phyloP scores from a whole-genome alignment of 1,140 invertebrate species.

The Hylaeus volcanicus region DNA sequence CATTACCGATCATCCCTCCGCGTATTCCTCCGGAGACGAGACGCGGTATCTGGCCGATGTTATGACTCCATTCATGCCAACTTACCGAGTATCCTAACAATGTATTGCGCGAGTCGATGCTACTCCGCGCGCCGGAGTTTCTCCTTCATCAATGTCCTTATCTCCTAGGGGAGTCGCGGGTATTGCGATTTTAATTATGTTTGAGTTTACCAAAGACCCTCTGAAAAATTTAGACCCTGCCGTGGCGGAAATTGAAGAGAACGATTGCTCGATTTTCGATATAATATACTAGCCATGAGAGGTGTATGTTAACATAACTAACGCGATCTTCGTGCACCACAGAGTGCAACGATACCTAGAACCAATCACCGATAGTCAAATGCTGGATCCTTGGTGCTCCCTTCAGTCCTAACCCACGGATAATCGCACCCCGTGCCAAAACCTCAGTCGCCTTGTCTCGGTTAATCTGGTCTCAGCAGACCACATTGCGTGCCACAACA shows the following conservation, averaged over 20 bases:
- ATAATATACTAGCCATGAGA: too few species aligned
- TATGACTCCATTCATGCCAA: slow-evolving; percentile 69
- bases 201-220: slow-evolving; percentile 37
- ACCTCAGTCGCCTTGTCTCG: too few species aligned
- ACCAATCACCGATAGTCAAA: too few species aligned
- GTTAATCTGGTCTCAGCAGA: too few species aligned
- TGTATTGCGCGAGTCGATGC: slow-evolving; percentile 39
- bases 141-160: slow-evolving; percentile 36
- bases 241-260: not conserved
- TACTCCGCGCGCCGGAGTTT: slow-evolving; percentile 9
- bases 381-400: too few species aligned
- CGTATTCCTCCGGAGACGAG: slow-evolving; percentile 59
- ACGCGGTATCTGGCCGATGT: slow-evolving; percentile 57
- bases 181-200: slow-evolving; percentile 67
- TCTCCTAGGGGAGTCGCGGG: slow-evolving; percentile 7
- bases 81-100: slow-evolving; percentile 68
- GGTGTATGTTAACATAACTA: too few species aligned
- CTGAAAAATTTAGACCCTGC: slow-evolving; percentile 30
- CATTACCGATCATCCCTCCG: slow-evolving; percentile 65
- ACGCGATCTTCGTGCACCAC: too few species aligned
- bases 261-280: not conserved
- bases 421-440: too few species aligned
- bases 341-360: too few species aligned
- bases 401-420: too few species aligned
- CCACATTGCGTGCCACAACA: too few species aligned